Evolutionary conservation across 2,888 invertebrate genomes (phyloP), one percentile per base, ranked within the genome.

Genomic region (Oithona nana): DNA sequence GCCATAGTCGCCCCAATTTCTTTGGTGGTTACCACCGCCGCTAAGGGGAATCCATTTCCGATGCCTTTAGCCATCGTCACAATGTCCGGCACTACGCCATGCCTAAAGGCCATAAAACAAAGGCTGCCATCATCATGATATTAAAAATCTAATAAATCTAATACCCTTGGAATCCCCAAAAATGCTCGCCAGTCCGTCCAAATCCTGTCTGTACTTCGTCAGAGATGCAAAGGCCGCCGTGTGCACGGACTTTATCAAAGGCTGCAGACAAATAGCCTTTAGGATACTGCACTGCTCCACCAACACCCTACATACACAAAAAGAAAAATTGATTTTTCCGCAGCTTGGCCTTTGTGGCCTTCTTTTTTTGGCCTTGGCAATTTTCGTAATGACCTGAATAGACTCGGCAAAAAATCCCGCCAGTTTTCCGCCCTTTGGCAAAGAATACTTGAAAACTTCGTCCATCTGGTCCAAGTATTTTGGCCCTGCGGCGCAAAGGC

Each of bases 301-400:
- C 39, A 39, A 39, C 39, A 39, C 39, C 39, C 39, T 39, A 11
- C 16, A 39, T 57, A 56, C 13, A 52, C 4, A 58, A 11, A 8
- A 58, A 11, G 20, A 8, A 39, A 39, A 16, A 16, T 39, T 39
- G 39, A 39, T n/a, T n/a, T n/a, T n/a, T n/a, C n/a, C n/a, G n/a
- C n/a, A n/a, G n/a, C n/a, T n/a, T n/a, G n/a, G n/a, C n/a, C n/a
- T n/a, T n/a, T n/a, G n/a, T n/a, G n/a, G n/a, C n/a, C n/a, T n/a
- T n/a, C n/a, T n/a, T n/a, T n/a, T n/a, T n/a, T n/a, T n/a, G n/a
- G n/a, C n/a, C n/a, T n/a, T n/a, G n/a, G n/a, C n/a, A n/a, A n/a
- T n/a, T n/a, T n/a, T n/a, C n/a, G n/a, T n/a, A n/a, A n/a, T n/a
- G 20, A 97, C 97, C 77, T 94, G 95, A 67, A 98, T 95, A 0